phyloP scores from a whole-genome alignment of 2,888 invertebrate genomes.

The Incurvaria masculella region DNA sequence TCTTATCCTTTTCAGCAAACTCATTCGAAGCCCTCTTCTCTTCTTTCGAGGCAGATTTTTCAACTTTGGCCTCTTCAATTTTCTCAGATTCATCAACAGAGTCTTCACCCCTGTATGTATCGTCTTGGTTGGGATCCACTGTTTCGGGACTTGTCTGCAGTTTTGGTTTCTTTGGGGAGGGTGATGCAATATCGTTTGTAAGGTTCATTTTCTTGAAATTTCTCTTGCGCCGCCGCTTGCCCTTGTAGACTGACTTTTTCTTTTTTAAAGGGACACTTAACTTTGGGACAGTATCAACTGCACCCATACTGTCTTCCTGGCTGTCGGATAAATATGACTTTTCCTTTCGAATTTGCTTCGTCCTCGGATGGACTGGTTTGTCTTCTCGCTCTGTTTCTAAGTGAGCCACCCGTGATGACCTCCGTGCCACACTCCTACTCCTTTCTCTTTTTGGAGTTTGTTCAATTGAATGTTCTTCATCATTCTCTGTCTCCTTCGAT shows the following conservation, averaged over 20 bases:
- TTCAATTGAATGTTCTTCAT: constrained; percentile 30
- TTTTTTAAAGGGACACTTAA: background rate
- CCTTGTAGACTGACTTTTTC: constrained; percentile 8
- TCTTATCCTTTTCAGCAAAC: constrained; percentile 23
- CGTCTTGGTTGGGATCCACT: background rate
- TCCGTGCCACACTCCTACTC: constrained; percentile 39
- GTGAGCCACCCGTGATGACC: constrained; percentile 30
- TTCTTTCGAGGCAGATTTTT: constrained; percentile 14
- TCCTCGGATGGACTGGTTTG: constrained; percentile 23
- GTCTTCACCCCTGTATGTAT: constrained; percentile 21
- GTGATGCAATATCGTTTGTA: background rate
- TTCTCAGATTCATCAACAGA: constrained; percentile 27
- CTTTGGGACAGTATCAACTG: constrained; percentile 12
- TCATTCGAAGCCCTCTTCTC: background rate
- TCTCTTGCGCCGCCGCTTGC: constrained; percentile 1
- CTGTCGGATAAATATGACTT: constrained; percentile 37
- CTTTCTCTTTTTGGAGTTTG: constrained; percentile 33
- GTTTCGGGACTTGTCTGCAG: constrained; percentile 1
- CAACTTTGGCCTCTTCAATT: constrained; percentile 12
- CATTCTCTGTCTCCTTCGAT: constrained; percentile 21
- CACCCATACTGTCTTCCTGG: constrained; percentile 31
- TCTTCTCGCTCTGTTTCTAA: constrained; percentile 19
- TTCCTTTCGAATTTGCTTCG: constrained; percentile 31
- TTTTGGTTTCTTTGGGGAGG: background rate
- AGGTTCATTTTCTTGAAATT: background rate